Evolutionary conservation across 2,888 invertebrate genomes (phyloP), one percentile per base, ranked within the genome.

Genomic region (Zootermopsis nevadensis): DNA sequence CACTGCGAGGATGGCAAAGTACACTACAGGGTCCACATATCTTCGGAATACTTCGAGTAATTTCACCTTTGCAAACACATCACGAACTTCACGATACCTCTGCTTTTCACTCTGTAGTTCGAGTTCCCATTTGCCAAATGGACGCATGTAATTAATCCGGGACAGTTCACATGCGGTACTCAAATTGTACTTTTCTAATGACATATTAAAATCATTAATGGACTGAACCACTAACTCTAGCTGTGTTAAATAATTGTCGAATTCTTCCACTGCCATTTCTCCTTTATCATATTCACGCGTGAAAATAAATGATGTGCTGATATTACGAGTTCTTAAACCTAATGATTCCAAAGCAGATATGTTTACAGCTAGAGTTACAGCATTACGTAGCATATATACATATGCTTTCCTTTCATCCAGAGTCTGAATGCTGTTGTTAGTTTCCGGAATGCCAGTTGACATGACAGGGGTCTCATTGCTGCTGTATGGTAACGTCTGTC

Each of bases 1-100:
- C 27, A 77, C 24, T 48, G 33, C 27, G 27, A 77, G 30, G n/a
- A 77, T 77, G 22, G 2, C n/a, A 53, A 7, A 27, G 33, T 30
- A 77, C 12, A 77, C 48, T 30, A 22, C 33, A 19, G 55, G 77
- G 53, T 77, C 10, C 22, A 77, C 77, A 77, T 77, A 77, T 1
- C n/a, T 22, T 53, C 48, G 24, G 24, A 77, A 53, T 30, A 48
- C 31, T 19, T 30, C 19, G 30, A 48, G 22, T 12, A 48, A 19
- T 4, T 53, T 53, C 1, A 77, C 31, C 19, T 69, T 69, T 7
- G 8, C 30, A 30, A 30, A 69, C 19, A 19, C 30, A 30, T 69
- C 67, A n/a, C 4, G 8, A n/a, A 69, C 31, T 69, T 4, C 30
- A n/a, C 19, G 1, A 69, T 30, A 19, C 19, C 67, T 69, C 30